Evolutionary conservation across 2,113 vertebrate genomes (phyloP).

Genomic region (Rostratula benghalensis): DNA sequence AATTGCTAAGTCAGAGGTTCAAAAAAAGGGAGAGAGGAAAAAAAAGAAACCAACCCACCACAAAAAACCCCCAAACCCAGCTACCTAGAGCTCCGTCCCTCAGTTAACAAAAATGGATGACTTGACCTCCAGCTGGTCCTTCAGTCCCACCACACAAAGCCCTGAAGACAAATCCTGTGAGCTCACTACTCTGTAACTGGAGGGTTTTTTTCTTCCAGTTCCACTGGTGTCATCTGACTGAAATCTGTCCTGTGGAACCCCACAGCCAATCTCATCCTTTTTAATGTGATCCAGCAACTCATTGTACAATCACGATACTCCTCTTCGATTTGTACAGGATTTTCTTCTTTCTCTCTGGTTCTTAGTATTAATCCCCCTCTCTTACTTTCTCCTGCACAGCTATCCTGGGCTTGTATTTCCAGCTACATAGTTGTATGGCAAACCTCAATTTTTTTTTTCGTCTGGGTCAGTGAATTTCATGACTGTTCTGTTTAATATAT

Average conservation of each 20-base stretch:
- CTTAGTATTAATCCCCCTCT: not conserved
- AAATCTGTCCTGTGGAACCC: not conserved
- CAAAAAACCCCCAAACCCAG: not conserved
- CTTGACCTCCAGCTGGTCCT: not conserved
- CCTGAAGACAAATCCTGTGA: not conserved
- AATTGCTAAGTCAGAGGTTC: not conserved
- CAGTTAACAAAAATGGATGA: not conserved
- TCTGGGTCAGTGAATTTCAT: conserved; percentile 15
- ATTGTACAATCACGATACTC: not conserved
- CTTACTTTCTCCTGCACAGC: not conserved
- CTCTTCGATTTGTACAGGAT: not conserved
- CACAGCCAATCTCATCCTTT: not conserved
- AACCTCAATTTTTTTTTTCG: conserved; percentile 5
- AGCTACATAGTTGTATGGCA: not conserved
- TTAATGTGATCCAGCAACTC: not conserved
- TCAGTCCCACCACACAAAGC: not conserved
- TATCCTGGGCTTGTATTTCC: not conserved
- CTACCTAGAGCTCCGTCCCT: not conserved
- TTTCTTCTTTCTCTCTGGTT: not conserved
- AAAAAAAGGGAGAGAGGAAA: not conserved
- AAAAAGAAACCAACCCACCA: not conserved
- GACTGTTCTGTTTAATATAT: not conserved
- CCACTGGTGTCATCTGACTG: not conserved
- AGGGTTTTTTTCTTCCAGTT: not conserved
- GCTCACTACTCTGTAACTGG: not conserved